Evolutionary conservation across 2,113 vertebrate genomes (phyloP).

Genomic region (Paradisaea rubra): DNA sequence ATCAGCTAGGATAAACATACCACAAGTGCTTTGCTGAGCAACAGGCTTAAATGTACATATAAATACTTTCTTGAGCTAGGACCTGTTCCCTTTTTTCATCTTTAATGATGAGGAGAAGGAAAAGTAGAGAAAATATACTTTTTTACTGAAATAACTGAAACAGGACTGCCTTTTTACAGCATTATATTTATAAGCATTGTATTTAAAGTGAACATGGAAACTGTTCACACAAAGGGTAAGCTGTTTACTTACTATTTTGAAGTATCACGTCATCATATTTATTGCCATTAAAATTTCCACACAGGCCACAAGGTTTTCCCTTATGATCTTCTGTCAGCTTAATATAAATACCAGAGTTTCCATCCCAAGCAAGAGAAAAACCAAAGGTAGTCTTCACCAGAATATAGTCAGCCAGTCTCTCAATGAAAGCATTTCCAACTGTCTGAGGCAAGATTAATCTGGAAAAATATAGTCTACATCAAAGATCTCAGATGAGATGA

Average conservation of each 20-base stretch:
- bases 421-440: constrained; percentile 85
- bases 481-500: not conserved
- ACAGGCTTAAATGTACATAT: not conserved
- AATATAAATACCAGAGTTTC: constrained; percentile 90
- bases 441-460: constrained; percentile 89
- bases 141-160: not conserved
- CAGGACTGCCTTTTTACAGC: not conserved
- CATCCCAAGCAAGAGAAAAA: constrained; percentile 97
- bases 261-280: constrained; percentile 87
- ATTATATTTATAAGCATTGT: not conserved
- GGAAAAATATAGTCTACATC: constrained; percentile 40
- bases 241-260: constrained; percentile 78
- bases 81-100: not conserved
- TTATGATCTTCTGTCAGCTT: constrained; percentile 91
- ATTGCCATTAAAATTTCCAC: constrained; percentile 92
- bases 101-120: not conserved
- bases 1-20: not conserved
- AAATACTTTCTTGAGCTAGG: not conserved
- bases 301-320: constrained; percentile 88
- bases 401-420: constrained; percentile 94
- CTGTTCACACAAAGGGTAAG: not conserved
- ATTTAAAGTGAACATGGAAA: not conserved
- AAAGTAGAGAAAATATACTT: not conserved
- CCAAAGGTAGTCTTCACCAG: constrained; percentile 96
- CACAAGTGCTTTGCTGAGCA: not conserved